Conservation (phyloP, 2,888 invertebrate genomes). For the Dyspetes luteomarginatus region DNA sequence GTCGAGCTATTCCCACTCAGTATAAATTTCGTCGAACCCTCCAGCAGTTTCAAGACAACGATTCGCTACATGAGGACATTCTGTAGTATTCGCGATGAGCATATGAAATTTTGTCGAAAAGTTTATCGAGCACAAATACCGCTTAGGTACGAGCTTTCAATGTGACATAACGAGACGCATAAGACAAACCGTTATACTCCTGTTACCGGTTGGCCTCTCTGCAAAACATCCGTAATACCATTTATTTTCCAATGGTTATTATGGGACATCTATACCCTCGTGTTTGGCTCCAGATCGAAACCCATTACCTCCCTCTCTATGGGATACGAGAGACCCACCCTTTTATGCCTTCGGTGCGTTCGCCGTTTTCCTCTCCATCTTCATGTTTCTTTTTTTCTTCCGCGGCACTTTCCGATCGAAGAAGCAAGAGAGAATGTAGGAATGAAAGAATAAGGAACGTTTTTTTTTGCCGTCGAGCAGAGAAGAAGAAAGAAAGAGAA, state of each 20-base stretch:
- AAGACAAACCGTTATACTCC: slow-evolving; percentile 49
- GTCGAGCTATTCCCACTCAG: background rate
- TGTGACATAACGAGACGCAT: slow-evolving; percentile 38
- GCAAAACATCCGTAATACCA: background rate
- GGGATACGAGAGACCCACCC: slow-evolving; percentile 43
- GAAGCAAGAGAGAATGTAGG: slow-evolving; percentile 27
- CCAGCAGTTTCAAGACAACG: background rate
- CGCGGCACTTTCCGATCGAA: slow-evolving; percentile 37
- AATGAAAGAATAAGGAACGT: slow-evolving; percentile 9
- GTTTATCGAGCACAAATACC: background rate
- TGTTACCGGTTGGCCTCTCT: slow-evolving; percentile 10
- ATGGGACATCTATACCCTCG: slow-evolving; percentile 37
- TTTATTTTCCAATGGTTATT: slow-evolving; percentile 40
- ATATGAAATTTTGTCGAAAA: background rate
- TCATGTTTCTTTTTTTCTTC: slow-evolving; percentile 26
- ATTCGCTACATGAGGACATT: background rate
- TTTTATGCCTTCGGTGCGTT: slow-evolving; percentile 41
- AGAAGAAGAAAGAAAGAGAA: slow-evolving; percentile 21
- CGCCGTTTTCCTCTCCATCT: slow-evolving; percentile 47
- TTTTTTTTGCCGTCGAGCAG: background rate
- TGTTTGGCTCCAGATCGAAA: slow-evolving; percentile 63
- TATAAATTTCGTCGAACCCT: background rate
- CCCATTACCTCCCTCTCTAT: slow-evolving; percentile 58
- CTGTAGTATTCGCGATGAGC: background rate
- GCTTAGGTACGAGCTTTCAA: slow-evolving; percentile 1